These are phyloP conservation scores for Drosophila kohkoa DNA, from an alignment of 1,140 invertebrate species.

Conservation along the genomic window DNA sequence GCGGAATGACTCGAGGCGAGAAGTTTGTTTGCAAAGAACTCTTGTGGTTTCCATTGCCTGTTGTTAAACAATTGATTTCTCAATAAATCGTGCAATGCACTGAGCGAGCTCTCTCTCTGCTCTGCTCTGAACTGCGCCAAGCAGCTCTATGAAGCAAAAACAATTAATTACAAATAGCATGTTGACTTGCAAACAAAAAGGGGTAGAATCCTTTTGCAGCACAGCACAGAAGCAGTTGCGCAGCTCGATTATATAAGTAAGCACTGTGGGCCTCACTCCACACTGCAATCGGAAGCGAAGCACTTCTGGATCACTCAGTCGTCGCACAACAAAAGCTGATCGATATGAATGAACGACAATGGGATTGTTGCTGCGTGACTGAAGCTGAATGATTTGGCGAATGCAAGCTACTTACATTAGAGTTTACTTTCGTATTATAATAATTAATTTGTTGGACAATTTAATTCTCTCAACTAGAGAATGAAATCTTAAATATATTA, in stretches of 20 bases:
- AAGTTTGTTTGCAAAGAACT: constrained; percentile 83
- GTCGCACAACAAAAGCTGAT: not conserved
- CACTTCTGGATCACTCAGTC: not conserved
- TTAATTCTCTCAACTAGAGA: no score
- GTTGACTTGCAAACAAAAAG: constrained; percentile 78
- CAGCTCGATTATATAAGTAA: constrained; percentile 44
- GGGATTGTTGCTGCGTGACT: not conserved
- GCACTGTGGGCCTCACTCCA: constrained; percentile 25
- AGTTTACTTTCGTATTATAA: no score
- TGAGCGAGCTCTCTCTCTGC: constrained; percentile 23
- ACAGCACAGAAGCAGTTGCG: constrained; percentile 19
- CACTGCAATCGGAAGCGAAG: constrained; percentile 7
- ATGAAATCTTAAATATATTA: no score
- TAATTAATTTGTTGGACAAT: no score
- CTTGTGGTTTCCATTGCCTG: constrained; percentile 82
- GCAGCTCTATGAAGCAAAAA: constrained; percentile 70
- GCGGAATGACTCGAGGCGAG: constrained; percentile 73
- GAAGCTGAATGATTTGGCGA: not conserved
- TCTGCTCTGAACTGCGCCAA: constrained; percentile 19
- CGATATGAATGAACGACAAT: not conserved
- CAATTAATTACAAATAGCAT: constrained; percentile 82
- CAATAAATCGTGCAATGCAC: constrained; percentile 82
- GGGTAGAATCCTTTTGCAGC: constrained; percentile 32
- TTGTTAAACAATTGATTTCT: constrained; percentile 83
- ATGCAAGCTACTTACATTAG: not conserved